Percentiles rank a stretch among this genome's conserved stretches.
phyloP scores from a whole-genome alignment of 2,113 vertebrate genomes.

The Pungitius pungitius region DNA sequence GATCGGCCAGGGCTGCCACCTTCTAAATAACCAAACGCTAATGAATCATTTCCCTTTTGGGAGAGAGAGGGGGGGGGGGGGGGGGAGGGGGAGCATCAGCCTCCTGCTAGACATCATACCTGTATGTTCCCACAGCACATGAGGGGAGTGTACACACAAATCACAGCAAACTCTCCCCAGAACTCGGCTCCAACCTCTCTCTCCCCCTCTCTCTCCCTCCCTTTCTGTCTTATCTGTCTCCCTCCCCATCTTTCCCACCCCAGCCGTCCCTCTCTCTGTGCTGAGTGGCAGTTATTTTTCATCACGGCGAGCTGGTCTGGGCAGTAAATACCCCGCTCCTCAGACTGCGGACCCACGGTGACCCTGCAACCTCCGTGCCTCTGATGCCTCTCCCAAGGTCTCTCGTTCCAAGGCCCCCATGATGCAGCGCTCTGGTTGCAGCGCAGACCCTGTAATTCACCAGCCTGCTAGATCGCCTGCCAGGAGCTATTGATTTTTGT shows the following conservation, averaged over 20 bases:
- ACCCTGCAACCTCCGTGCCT: constrained; percentile 79
- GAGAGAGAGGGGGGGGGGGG: constrained; percentile 26
- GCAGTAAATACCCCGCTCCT: constrained; percentile 84
- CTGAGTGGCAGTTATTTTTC: constrained; percentile 79
- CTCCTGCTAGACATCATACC: constrained; percentile 69
- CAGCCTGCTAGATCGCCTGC: constrained; percentile 98
- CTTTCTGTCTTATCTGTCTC: constrained; percentile 48
- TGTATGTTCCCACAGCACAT: constrained; percentile 51
- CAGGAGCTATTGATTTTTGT: constrained; percentile 99
- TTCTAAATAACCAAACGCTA: constrained; percentile 80
- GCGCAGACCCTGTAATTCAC: constrained; percentile 84
- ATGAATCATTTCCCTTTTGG: constrained; percentile 78
- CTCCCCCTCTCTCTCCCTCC: constrained; percentile 16
- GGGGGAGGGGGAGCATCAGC: constrained; percentile 35
- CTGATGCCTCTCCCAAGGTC: constrained; percentile 79
- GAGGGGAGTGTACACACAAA: constrained; percentile 48
- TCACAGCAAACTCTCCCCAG: constrained; percentile 54
- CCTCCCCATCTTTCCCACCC: constrained; percentile 41
- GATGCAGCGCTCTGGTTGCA: constrained; percentile 73
- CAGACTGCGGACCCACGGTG: constrained; percentile 74
- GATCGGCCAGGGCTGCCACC: constrained; percentile 74
- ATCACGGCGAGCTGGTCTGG: constrained; percentile 64
- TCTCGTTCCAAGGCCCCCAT: constrained; percentile 80
- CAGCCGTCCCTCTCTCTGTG: constrained; percentile 43
- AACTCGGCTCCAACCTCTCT: constrained; percentile 37